Conservation (phyloP, 2,797 vertebrate species). For the Chelon labrosus region DNA sequence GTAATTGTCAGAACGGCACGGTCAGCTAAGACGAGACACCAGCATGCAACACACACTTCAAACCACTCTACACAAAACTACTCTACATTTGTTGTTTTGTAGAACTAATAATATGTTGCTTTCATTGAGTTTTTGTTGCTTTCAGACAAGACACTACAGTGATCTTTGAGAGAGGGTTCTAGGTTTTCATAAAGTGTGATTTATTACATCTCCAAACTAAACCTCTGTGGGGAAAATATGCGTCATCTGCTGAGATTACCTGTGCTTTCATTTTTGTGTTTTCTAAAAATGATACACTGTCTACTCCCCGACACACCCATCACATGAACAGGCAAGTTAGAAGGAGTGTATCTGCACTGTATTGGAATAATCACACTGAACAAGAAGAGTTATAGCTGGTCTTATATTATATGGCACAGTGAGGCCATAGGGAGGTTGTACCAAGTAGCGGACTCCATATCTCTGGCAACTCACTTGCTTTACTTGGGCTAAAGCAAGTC, state of each 20-base stretch:
- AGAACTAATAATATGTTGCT: neutral
- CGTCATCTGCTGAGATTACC: slow-evolving; percentile 67
- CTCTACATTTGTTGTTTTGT: neutral
- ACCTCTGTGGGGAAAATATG: slow-evolving; percentile 54
- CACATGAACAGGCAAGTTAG: slow-evolving; percentile 78
- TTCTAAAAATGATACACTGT: slow-evolving; percentile 55
- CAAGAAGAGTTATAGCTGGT: slow-evolving; percentile 54
- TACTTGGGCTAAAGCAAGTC: slow-evolving; percentile 71
- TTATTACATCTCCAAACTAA: slow-evolving; percentile 55
- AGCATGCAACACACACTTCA: slow-evolving; percentile 77
- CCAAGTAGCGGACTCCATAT: slow-evolving; percentile 67
- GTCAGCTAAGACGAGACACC: slow-evolving; percentile 62
- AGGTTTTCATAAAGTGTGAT: slow-evolving; percentile 26
- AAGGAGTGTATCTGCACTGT: slow-evolving; percentile 59
- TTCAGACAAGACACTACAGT: neutral
- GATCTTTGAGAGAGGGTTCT: too few species aligned
- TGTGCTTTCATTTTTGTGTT: slow-evolving; percentile 59
- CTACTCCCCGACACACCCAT: slow-evolving; percentile 71
- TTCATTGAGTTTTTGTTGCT: slow-evolving; percentile 13
- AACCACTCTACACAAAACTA: slow-evolving; percentile 21
- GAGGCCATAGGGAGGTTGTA: slow-evolving; percentile 62
- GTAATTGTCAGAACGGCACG: slow-evolving; percentile 43
- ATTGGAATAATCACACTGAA: slow-evolving; percentile 48
- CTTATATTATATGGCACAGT: slow-evolving; percentile 45
- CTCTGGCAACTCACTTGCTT: slow-evolving; percentile 71